Conservation (phyloP, 2,113 vertebrate species). For the Corydoras sp. region DNA sequence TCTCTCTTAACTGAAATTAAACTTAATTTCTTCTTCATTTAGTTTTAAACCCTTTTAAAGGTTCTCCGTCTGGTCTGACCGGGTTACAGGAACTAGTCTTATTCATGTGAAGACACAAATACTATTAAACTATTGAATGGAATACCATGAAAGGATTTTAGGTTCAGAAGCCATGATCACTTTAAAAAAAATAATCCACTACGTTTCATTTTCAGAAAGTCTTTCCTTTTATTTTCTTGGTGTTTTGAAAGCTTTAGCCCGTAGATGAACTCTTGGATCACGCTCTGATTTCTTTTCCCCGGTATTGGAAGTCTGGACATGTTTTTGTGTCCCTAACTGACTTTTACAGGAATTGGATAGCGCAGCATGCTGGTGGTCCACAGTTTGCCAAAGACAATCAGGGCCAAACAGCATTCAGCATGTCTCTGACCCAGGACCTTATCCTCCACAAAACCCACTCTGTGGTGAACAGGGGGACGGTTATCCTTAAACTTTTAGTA, state of each 20-base stretch:
- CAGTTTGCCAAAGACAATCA: neutral
- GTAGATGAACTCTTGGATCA: neutral
- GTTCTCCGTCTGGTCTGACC: no score
- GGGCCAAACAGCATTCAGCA: neutral
- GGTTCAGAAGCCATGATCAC: no score
- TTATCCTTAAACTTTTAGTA: neutral
- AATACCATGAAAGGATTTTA: no score
- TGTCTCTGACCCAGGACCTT: slow-evolving; percentile 6
- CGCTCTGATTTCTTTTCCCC: neutral
- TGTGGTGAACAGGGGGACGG: neutral
- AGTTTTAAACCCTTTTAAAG: no score
- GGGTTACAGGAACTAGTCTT: no score
- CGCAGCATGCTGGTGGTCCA: neutral
- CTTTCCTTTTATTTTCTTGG: no score
- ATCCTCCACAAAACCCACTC: neutral
- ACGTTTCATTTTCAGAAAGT: no score
- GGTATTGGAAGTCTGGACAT: neutral
- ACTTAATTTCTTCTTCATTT: no score
- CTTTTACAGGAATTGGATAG: neutral
- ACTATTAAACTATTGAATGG: no score
- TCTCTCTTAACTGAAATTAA: no score
- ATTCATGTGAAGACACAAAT: no score
- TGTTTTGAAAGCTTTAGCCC: neutral
- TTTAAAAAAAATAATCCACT: no score
- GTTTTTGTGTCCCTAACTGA: neutral